Evolutionary conservation across 2,888 invertebrate genomes (phyloP), one percentile per base, ranked within the genome.

Genomic region (Drosophila paranaensis): DNA sequence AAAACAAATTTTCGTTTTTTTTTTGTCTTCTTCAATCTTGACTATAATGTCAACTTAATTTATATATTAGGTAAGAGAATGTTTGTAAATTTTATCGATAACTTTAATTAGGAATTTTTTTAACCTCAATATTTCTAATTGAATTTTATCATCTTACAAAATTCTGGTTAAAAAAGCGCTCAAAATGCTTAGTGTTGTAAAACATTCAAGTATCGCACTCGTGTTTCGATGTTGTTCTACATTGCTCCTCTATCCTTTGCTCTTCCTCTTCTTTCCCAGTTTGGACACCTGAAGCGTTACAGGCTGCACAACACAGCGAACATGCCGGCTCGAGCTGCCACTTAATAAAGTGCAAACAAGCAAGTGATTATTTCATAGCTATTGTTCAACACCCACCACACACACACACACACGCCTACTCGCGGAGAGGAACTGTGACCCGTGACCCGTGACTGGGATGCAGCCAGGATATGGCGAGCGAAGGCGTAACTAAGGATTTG

Each of bases 291-390:
- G 9, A 27, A 33, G 71, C 64, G 67, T 56, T 61, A 60, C 74
- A 66, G 56, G 66, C 43, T 58, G 48, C 27, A 51, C 46, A 20
- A 16, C 16, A 43, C 56, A 68, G 50, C 39, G 25, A 69, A 55
- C 68, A 72, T 65, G 50, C 72, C 54, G 40, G 14, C 37, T 33
- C 46, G 42, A 57, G 9, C 53, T 50, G 53, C 66, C 79, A 74
- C 74, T 86, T 88, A 85, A 85, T 83, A 88, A 88, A 88, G 83
- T 85, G 84, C 78, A 85, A 85, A 85, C 88, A 80, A 82, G 78
- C 88, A 85, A 83, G 83, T 83, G 83, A 88, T 88, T 83, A 88
- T 83, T 88, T 83, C 86, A 88, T 81, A 85, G 81, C 88, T 85
- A 76, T 83, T 83, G 83, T 83, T 82, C 78, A 76, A 71, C 82